phyloP scores from a whole-genome alignment of 2,113 vertebrate species.

The Phylloscopus trochilus region DNA sequence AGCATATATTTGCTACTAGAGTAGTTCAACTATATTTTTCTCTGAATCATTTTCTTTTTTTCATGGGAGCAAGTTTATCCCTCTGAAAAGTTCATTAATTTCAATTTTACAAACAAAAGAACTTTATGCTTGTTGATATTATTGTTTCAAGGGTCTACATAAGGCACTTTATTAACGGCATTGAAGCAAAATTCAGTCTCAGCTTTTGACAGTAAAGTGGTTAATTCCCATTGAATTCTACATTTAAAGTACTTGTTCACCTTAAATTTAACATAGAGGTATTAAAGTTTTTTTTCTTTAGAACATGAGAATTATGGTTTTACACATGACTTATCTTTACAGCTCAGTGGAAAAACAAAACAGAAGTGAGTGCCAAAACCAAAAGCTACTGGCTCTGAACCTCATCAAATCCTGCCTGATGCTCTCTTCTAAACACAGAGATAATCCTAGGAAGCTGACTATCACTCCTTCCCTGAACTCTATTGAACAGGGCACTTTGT shows the following conservation, averaged over 20 bases:
- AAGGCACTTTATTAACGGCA: background rate
- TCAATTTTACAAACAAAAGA: background rate
- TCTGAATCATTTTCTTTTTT: background rate
- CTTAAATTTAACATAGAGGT: constrained; percentile 27
- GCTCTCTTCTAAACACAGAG: constrained; percentile 8
- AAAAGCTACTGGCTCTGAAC: background rate
- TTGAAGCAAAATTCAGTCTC: background rate
- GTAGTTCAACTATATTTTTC: background rate
- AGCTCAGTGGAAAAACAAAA: constrained; percentile 37
- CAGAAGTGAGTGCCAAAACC: background rate
- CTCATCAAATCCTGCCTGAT: constrained; percentile 19
- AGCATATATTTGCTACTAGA: background rate
- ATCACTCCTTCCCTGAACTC: constrained; percentile 10
- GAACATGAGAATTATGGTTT: constrained; percentile 14
- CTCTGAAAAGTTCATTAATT: background rate
- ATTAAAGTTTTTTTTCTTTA: constrained; percentile 45
- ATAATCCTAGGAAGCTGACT: constrained; percentile 24
- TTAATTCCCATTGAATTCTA: constrained; percentile 52
- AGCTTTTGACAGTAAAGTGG: constrained; percentile 62
- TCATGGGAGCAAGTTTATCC: background rate
- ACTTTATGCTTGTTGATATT: background rate
- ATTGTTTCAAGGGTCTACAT: background rate
- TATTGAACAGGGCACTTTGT: background rate
- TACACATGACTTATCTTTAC: constrained; percentile 20
- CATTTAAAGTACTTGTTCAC: constrained; percentile 46